Evolutionary conservation across 1,140 invertebrate species (phyloP).

Genomic region (Solenopsis invicta): DNA sequence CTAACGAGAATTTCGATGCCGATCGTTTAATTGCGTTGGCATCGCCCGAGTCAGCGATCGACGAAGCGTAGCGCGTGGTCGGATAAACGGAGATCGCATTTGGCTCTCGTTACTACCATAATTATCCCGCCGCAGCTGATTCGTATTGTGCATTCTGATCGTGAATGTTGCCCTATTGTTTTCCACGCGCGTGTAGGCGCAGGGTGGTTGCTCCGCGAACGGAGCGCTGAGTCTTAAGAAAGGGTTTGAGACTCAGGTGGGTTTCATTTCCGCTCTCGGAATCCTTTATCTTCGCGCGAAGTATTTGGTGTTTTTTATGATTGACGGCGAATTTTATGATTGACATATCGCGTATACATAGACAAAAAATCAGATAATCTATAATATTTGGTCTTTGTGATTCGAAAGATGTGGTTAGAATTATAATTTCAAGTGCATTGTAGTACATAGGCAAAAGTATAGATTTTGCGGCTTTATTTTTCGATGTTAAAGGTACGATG

Average conservation of each 20-base stretch:
- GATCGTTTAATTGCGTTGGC: constrained; percentile 48
- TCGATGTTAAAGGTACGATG: not conserved
- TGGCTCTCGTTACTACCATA: constrained; percentile 63
- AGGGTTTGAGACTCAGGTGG: constrained; percentile 31
- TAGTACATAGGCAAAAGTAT: not conserved
- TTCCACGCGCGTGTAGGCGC: constrained; percentile 44
- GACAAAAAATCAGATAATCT: not conserved
- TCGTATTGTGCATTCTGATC: constrained; percentile 58
- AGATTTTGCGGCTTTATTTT: not conserved
- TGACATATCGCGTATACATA: not conserved
- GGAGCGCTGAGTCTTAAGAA: constrained; percentile 7
- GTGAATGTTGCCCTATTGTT: constrained; percentile 67
- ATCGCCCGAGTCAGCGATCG: constrained; percentile 35
- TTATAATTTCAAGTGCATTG: not conserved
- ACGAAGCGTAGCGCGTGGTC: constrained; percentile 57
- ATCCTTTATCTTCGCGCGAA: constrained; percentile 5
- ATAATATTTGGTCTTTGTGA: not conserved
- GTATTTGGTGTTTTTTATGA: not conserved
- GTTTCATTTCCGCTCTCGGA: constrained; percentile 16
- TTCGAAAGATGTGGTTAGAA: not conserved
- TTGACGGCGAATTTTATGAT: not conserved
- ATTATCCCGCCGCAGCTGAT: constrained; percentile 50
- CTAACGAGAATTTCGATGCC: constrained; percentile 20
- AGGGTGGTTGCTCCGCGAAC: not conserved
- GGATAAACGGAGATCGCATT: constrained; percentile 65